Evolutionary conservation across 2,888 invertebrate species (phyloP).

Genomic region (Crepidodera aurea): DNA sequence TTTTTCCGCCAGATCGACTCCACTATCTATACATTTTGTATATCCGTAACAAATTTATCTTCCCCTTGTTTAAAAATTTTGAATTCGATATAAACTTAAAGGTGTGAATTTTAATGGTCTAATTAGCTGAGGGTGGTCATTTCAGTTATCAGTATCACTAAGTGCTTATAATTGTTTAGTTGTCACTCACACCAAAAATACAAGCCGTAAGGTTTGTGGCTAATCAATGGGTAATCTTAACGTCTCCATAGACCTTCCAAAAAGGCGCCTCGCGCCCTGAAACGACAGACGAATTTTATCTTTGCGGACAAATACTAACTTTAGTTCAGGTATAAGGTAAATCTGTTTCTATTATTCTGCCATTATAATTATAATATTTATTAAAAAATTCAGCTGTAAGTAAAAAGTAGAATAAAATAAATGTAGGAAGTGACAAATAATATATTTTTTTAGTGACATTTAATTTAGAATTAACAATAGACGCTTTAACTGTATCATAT

Average conservation of each 20-base stretch:
- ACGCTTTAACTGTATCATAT: too few species aligned
- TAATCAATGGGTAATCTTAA: slow-evolving; percentile 7
- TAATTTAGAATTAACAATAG: too few species aligned
- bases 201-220: not conserved
- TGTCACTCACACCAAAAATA: slow-evolving; percentile 5
- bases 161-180: slow-evolving; percentile 10
- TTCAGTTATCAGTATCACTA: not conserved
- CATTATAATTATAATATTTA: too few species aligned
- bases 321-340: too few species aligned
- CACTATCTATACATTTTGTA: too few species aligned
- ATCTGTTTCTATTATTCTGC: too few species aligned
- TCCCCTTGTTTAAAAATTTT: not conserved
- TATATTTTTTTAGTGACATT: too few species aligned
- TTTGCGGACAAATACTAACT: not conserved
- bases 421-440: too few species aligned
- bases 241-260: not conserved
- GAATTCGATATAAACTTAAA: not conserved
- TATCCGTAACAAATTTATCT: not conserved
- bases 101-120: slow-evolving; percentile 1
- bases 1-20: too few species aligned
- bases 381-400: too few species aligned
- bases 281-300: not conserved
- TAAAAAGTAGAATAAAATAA: too few species aligned
- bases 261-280: not conserved
- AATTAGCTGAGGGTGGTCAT: slow-evolving; percentile 1